Conservation (phyloP, 1,140 invertebrate genomes). For the Rhagoletis zephyria region DNA sequence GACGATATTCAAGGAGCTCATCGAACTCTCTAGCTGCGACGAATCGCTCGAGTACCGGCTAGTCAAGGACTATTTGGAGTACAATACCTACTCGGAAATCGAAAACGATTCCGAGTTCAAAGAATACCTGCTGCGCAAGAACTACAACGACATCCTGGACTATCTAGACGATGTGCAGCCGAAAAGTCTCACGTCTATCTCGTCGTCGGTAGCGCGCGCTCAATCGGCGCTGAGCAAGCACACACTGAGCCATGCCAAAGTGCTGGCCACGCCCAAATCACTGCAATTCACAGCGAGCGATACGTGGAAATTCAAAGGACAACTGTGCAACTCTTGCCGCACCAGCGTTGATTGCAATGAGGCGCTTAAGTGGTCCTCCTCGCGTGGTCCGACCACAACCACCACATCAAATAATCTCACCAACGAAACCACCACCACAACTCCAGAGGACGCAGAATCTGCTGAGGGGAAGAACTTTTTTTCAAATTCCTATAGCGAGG, state of each 20-base stretch:
- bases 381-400: neutral
- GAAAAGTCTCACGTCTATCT: constrained; percentile 62
- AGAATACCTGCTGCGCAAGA: constrained; percentile 67
- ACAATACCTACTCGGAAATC: constrained; percentile 68
- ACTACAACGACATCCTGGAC: constrained; percentile 66
- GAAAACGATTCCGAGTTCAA: constrained; percentile 68
- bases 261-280: constrained; percentile 62
- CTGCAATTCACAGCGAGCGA: constrained; percentile 58
- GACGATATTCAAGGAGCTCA: constrained; percentile 66
- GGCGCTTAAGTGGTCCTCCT: constrained; percentile 18
- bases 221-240: constrained; percentile 62
- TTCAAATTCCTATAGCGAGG: constrained; percentile 60
- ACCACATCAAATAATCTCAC: constrained; percentile 17
- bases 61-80: constrained; percentile 68
- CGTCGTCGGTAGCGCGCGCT: constrained; percentile 64
- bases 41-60: constrained; percentile 66
- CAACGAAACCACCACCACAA: neutral
- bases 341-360: constrained; percentile 49
- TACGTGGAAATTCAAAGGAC: constrained; percentile 49
- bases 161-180: constrained; percentile 64
- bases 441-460: neutral
- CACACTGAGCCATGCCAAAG: constrained; percentile 62
- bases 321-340: constrained; percentile 61
- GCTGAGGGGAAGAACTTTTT: constrained; percentile 43
- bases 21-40: constrained; percentile 68